These are phyloP conservation scores for Cepphus grylle DNA, from an alignment of 2,113 vertebrate species.

Conservation along the genomic window DNA sequence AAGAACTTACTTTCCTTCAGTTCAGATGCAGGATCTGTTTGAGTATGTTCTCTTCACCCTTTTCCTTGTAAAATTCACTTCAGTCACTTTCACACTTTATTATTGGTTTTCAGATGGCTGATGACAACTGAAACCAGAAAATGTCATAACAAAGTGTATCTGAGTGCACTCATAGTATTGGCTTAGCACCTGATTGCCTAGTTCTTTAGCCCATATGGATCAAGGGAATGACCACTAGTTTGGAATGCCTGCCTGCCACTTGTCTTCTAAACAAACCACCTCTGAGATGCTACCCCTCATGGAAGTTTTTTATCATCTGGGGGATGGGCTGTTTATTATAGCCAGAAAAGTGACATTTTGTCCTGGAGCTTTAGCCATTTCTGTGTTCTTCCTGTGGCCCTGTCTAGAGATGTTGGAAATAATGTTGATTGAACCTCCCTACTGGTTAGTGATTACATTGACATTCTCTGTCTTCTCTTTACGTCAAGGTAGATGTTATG, in stretches of 20 bases:
- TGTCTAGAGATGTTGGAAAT: not conserved
- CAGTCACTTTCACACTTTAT: not conserved
- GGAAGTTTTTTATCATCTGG: not conserved
- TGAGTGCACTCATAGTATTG: not conserved
- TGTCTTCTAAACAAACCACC: not conserved
- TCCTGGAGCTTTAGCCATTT: not conserved
- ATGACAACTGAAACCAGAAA: not conserved
- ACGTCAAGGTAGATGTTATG: not conserved
- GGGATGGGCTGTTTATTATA: not conserved
- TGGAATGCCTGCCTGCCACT: not conserved
- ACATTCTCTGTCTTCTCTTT: not conserved
- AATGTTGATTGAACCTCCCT: not conserved
- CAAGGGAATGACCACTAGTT: not conserved
- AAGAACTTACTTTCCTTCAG: not conserved
- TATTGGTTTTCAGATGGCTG: not conserved
- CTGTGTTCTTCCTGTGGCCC: not conserved
- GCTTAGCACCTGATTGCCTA: not conserved
- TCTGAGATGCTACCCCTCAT: not conserved
- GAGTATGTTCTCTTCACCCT: not conserved
- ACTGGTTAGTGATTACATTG: not conserved
- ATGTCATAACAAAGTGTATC: not conserved
- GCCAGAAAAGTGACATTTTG: not conserved
- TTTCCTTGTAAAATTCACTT: not conserved
- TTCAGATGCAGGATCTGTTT: not conserved
- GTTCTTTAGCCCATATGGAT: not conserved